A percentile compares a stretch with the other conserved stretches of the same genome.
Evolutionary conservation across 2,797 vertebrate species (phyloP).

Genomic region (Dicrostonyx torquatus): DNA sequence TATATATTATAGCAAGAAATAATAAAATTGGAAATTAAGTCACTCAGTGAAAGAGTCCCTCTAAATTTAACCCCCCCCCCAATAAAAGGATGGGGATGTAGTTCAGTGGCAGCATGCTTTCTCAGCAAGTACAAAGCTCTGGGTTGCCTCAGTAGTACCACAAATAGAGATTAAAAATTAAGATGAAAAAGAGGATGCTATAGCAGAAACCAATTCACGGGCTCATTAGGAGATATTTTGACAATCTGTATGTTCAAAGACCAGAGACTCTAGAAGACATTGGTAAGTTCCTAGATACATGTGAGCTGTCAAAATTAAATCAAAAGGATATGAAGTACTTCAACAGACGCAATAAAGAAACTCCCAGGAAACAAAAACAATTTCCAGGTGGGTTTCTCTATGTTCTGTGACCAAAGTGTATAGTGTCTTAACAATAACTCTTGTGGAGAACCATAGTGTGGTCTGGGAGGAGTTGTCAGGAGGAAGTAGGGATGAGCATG

Average conservation of each 20-base stretch:
- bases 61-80: background rate
- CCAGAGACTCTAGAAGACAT: background rate
- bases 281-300: background rate
- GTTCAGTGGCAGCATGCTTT: background rate
- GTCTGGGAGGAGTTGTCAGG: background rate
- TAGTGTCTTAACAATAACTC: background rate
- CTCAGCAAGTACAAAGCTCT: background rate
- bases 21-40: background rate
- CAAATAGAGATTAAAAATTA: background rate
- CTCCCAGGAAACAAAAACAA: background rate
- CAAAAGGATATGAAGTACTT: background rate
- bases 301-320: background rate
- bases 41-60: background rate
- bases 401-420: background rate
- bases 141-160: background rate
- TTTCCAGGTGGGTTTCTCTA: background rate
- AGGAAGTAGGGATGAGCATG: background rate
- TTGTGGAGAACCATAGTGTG: background rate
- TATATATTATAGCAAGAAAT: background rate
- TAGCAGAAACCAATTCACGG: background rate
- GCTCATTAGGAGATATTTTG: background rate
- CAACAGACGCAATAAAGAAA: background rate
- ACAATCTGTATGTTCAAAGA: background rate
- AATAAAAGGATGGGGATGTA: background rate
- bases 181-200: background rate